Conservation (phyloP, 2,113 vertebrate species). For the Calyptommatus sinebrachiatus region DNA sequence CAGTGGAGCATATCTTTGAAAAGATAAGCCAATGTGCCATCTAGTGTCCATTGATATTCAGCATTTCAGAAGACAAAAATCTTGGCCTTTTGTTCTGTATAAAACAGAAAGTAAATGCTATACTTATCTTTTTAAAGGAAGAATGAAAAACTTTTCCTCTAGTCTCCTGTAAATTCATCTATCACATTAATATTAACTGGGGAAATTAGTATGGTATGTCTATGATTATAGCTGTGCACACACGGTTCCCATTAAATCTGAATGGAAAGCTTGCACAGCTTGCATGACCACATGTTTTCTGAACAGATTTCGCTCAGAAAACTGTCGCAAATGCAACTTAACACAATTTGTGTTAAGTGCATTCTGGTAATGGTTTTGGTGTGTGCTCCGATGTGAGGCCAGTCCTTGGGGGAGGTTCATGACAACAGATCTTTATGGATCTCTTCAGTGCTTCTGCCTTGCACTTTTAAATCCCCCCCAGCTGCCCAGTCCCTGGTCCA, state of each 20-base stretch:
- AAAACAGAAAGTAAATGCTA: constrained; percentile 1
- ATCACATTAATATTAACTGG: background rate
- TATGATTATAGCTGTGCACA: background rate
- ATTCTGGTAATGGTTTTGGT: no score
- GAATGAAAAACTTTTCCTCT: background rate
- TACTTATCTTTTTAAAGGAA: background rate
- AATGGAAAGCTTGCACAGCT: no score
- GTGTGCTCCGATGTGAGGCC: no score
- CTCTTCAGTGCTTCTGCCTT: no score
- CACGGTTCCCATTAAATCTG: background rate
- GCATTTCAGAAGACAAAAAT: constrained; percentile 5
- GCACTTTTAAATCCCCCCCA: no score
- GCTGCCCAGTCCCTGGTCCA: no score
- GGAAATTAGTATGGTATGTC: background rate
- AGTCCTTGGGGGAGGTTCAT: no score
- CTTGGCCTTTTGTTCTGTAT: background rate
- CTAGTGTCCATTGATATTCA: constrained; percentile 48
- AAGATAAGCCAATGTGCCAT: constrained; percentile 55
- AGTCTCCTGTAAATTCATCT: background rate
- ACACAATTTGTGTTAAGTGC: no score
- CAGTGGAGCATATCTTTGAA: constrained; percentile 21
- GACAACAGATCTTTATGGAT: no score
- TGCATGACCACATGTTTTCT: no score
- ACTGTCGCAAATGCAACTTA: no score
- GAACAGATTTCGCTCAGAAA: no score